These are phyloP conservation scores for Galemys pyrenaicus DNA, from an alignment of 2,113 vertebrate genomes.

Conservation along the genomic window DNA sequence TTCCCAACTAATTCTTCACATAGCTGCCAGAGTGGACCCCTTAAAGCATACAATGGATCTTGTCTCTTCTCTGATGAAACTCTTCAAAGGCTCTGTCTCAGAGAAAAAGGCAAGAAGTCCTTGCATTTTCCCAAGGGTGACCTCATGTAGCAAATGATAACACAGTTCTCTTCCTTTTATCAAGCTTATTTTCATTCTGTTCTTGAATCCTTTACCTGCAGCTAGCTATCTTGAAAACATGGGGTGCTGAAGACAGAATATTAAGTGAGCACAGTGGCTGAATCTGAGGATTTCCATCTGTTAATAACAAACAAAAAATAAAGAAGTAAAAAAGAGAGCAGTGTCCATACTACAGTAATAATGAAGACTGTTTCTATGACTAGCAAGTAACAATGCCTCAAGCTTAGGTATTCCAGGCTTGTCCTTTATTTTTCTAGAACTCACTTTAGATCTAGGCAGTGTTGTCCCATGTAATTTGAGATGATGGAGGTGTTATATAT, in stretches of 20 bases:
- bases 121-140: background rate
- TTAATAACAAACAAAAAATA: slow-evolving; percentile 1
- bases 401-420: background rate
- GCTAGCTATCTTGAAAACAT: slow-evolving; percentile 13
- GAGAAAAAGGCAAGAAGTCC: background rate
- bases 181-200: background rate
- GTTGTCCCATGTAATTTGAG: background rate
- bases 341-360: background rate
- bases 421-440: background rate
- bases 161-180: background rate
- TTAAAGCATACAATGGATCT: background rate
- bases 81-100: background rate
- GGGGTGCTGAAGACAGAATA: background rate
- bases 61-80: background rate
- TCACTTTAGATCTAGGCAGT: background rate
- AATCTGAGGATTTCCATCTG: background rate
- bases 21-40: background rate
- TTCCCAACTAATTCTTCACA: background rate
- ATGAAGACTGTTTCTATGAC: background rate
- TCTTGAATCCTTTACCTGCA: background rate
- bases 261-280: background rate
- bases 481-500: background rate
- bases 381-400: background rate
- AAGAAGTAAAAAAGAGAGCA: background rate
- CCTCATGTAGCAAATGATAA: background rate